Conservation (phyloP, 2,113 vertebrate genomes). For the Reinhardtius hippoglossoides region DNA sequence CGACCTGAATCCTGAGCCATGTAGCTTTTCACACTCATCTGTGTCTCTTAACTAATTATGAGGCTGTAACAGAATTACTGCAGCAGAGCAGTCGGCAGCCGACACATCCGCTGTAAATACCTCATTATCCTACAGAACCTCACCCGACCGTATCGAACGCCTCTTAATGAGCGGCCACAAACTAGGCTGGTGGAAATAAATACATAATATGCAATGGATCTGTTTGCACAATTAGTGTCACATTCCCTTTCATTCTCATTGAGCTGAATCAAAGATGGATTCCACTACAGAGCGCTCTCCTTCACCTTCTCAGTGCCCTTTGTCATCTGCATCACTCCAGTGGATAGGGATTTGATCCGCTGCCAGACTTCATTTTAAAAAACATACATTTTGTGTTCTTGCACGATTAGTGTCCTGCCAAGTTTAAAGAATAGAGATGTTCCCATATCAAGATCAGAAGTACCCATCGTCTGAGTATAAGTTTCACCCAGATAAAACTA, state of each 20-base stretch:
- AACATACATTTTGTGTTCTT: too few relatives aligned
- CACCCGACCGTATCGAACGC: constrained; percentile 58
- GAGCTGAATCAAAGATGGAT: constrained; percentile 59
- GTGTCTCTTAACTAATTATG: constrained; percentile 48
- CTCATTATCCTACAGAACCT: constrained; percentile 59
- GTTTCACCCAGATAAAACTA: too few relatives aligned
- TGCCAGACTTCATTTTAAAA: too few relatives aligned
- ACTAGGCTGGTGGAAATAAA: constrained; percentile 55
- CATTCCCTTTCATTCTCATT: constrained; percentile 36
- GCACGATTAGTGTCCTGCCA: background rate
- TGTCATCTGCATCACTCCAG: background rate
- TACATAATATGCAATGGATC: constrained; percentile 54
- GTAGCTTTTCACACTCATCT: constrained; percentile 31
- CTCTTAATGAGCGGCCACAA: constrained; percentile 64
- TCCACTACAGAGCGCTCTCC: constrained; percentile 29
- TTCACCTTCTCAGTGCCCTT: constrained; percentile 45
- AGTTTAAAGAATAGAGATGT: too few relatives aligned
- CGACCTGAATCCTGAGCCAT: constrained; percentile 6
- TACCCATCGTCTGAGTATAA: too few relatives aligned
- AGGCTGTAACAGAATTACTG: constrained; percentile 34
- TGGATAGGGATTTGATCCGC: background rate
- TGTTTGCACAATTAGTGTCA: constrained; percentile 72
- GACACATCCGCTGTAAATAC: constrained; percentile 49
- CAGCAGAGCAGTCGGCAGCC: constrained; percentile 36
- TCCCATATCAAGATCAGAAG: too few relatives aligned